Percentiles rank a stretch among this genome's conserved stretches.
phyloP scores from a whole-genome alignment of 2,888 invertebrate genomes.

The Andrena hattorfiana region DNA sequence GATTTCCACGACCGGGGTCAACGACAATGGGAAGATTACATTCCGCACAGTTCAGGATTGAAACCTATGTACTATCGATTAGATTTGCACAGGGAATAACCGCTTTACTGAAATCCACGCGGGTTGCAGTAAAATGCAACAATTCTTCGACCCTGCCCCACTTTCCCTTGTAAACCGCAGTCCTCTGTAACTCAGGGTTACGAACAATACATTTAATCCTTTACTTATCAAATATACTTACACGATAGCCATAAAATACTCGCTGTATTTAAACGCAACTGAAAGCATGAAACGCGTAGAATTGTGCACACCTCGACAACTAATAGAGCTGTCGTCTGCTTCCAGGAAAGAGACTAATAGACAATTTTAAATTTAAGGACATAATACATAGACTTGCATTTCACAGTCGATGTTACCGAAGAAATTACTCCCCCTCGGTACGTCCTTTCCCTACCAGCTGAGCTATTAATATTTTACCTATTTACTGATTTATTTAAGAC shows the following conservation, averaged over 20 bases:
- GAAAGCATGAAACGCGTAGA: not conserved
- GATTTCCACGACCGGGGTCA: constrained; percentile 88
- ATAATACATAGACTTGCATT: not conserved
- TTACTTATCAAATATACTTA: constrained; percentile 35
- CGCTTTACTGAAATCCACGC: constrained; percentile 1
- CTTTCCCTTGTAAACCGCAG: not conserved
- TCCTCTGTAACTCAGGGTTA: constrained; percentile 49
- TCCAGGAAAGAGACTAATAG: not conserved
- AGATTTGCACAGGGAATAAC: not conserved
- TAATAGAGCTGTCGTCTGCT: not conserved
- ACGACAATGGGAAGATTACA: constrained; percentile 91
- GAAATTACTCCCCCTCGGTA: not conserved
- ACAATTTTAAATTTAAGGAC: not conserved
- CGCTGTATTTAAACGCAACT: constrained; percentile 22
- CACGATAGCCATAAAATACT: constrained; percentile 47
- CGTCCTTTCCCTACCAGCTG: not conserved
- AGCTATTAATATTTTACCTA: not conserved
- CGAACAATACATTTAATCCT: constrained; percentile 25
- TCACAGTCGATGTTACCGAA: not conserved
- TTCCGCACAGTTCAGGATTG: constrained; percentile 87
- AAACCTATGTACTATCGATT: constrained; percentile 1
- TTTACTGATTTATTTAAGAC: constrained; percentile 21
- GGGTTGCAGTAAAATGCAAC: not conserved
- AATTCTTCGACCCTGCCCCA: not conserved
- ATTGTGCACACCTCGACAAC: not conserved